Percentiles rank a stretch among this genome's conserved stretches.
These are phyloP conservation scores for Melikaiella ostensackeni DNA, from an alignment of 2,888 invertebrate species.

Conservation along the genomic window DNA sequence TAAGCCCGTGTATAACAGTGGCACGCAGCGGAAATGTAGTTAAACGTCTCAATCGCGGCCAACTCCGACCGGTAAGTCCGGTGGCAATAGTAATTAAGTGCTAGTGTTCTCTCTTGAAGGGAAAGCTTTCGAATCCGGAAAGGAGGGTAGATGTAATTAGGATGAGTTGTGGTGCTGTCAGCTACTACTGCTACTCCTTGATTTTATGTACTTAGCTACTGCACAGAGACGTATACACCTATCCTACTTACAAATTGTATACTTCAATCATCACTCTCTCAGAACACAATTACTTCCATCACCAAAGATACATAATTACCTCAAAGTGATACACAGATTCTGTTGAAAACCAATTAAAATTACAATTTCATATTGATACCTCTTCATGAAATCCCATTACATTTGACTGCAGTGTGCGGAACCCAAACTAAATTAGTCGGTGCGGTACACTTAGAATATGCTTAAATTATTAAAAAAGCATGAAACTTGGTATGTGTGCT, in stretches of 20 bases:
- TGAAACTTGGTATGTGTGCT: no score
- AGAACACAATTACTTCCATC: not conserved
- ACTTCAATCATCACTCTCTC: not conserved
- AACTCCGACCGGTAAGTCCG: conserved; percentile 62
- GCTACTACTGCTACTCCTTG: conserved; percentile 46
- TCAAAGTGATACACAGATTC: not conserved
- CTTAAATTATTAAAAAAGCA: no score
- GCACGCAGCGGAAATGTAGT: conserved; percentile 64
- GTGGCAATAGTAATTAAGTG: conserved; percentile 72
- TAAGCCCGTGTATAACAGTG: conserved; percentile 52
- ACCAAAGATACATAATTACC: not conserved
- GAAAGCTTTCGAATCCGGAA: conserved; percentile 67
- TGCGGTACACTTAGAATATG: no score
- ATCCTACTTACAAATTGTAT: not conserved
- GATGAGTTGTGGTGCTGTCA: conserved; percentile 69
- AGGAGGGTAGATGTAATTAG: conserved; percentile 73
- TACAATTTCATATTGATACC: not conserved
- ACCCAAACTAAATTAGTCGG: no score
- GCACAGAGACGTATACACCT: conserved; percentile 15
- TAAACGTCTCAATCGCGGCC: conserved; percentile 66
- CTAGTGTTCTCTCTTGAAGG: conserved; percentile 64
- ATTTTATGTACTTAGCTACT: conserved; percentile 35
- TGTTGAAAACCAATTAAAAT: no score
- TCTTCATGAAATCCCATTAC: not conserved
- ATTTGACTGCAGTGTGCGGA: not conserved